phyloP scores from a whole-genome alignment of 2,797 vertebrate genomes.

The Botia kubotai region DNA sequence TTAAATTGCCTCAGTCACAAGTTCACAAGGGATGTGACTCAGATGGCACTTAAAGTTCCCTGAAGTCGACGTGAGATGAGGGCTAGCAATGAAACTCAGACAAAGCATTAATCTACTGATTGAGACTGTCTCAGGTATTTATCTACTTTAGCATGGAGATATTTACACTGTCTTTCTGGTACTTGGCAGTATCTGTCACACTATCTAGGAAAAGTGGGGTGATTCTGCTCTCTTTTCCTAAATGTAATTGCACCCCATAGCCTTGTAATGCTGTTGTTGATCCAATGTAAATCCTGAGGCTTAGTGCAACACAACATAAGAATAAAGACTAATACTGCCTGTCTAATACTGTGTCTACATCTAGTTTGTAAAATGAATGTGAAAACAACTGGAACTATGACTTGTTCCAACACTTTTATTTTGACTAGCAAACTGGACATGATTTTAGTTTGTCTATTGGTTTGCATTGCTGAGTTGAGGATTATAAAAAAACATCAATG shows the following conservation, averaged over 20 bases:
- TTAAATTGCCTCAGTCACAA: conserved; percentile 19
- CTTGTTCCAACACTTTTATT: neutral
- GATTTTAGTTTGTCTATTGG: neutral
- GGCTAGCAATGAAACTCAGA: conserved; percentile 26
- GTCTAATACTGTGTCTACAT: conserved; percentile 10
- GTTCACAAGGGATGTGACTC: conserved; percentile 14
- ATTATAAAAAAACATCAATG: too few relatives aligned
- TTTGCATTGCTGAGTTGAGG: neutral
- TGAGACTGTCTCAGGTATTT: conserved; percentile 35
- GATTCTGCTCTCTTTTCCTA: conserved; percentile 9
- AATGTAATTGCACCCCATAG: conserved; percentile 21
- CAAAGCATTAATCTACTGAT: conserved; percentile 38
- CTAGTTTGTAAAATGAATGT: neutral
- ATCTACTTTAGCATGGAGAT: conserved; percentile 40
- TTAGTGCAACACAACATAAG: conserved; percentile 10
- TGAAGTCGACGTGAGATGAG: conserved; percentile 11
- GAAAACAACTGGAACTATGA: neutral
- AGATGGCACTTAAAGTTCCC: conserved; percentile 7
- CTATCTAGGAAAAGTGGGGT: conserved; percentile 23
- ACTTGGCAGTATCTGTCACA: conserved; percentile 29
- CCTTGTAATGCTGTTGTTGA: conserved; percentile 18
- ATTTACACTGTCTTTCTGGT: conserved; percentile 24
- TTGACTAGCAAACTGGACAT: neutral
- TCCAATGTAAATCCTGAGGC: conserved; percentile 32
- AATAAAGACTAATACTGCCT: conserved; percentile 16